These are phyloP conservation scores for Caenorhabditis sinica DNA, from an alignment of 2,888 invertebrate genomes.

Conservation along the genomic window DNA sequence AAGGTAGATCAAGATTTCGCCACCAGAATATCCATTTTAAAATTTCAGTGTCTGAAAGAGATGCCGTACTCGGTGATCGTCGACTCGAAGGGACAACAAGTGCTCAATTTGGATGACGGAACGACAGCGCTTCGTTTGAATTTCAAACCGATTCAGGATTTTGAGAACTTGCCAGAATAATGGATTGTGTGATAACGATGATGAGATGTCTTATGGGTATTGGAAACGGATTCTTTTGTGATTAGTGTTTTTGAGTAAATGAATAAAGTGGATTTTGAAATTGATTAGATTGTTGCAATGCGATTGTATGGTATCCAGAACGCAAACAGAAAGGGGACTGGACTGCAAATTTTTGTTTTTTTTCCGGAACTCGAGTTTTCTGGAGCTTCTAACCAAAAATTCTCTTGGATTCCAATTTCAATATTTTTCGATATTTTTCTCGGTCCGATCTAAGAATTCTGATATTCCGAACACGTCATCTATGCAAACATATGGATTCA, in stretches of 20 bases:
- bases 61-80: slow-evolving; percentile 39
- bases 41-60: slow-evolving; percentile 54
- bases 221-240: not conserved
- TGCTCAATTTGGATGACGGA: slow-evolving; percentile 45
- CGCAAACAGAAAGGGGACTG: no score
- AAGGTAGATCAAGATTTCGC: not conserved
- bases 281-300: no score
- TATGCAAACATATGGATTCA: not conserved
- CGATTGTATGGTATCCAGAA: no score
- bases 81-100: slow-evolving; percentile 44
- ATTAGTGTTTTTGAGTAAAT: not conserved
- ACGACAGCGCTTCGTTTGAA: slow-evolving; percentile 38
- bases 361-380: no score
- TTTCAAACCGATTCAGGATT: slow-evolving; percentile 48
- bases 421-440: not conserved
- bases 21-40: not conserved
- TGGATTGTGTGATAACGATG: not conserved
- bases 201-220: not conserved
- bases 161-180: slow-evolving; percentile 41
- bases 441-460: not conserved
- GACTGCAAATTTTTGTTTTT: no score
- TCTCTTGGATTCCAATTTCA: not conserved
- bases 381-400: no score
- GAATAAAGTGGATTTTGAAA: not conserved
- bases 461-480: not conserved